Evolutionary conservation across 1,140 invertebrate genomes (phyloP), one percentile per base, ranked within the genome.

Genomic region (Ceratosolen solmsi): DNA sequence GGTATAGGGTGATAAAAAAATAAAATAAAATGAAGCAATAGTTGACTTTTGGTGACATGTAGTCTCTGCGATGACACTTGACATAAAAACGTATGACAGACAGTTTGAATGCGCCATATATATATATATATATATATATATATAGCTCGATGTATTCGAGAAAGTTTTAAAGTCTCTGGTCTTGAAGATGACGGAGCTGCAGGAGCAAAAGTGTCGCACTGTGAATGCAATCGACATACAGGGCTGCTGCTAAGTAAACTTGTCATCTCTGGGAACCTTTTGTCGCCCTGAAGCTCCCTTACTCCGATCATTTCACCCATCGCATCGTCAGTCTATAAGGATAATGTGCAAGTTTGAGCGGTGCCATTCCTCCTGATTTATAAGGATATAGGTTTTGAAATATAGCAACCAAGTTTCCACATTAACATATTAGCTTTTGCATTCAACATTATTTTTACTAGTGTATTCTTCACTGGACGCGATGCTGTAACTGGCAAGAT

Each of bases 301-400:
- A 58, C 9, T 65, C 25, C 38, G 11, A 27, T 33, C 41, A 41
- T 63, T 76, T 41, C 41, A 41, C 17, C 49, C 25, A 33, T 60
- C 46, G 17, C 30, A 56, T 2, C 3, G 15, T 27, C 1, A n/a
- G 20, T 38, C 49, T 56, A 58, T 46, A 3, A 27, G 68, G 68
- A 72, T 79, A 71, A 79, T 71, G 33, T 56, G 58, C 13, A 79
- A 79, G 77, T 71, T 79, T 79, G 20, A 33, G 38, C 27, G 38
- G 4, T 22, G 13, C 5, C 17, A 22, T 36, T 20, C 17, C 11
- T 38, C 17, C 17, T 22, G 15, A 38, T 38, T 68, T n/a, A 3
- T 20, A n/a, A 4, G 20, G 17, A 38, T 38, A 38, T 11, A n/a
- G 22, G 13, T 68, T 38, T 65, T 0, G 20, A 54, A 54, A 54